phyloP scores from a whole-genome alignment of 2,797 vertebrate species.

The Botia kubotai region DNA sequence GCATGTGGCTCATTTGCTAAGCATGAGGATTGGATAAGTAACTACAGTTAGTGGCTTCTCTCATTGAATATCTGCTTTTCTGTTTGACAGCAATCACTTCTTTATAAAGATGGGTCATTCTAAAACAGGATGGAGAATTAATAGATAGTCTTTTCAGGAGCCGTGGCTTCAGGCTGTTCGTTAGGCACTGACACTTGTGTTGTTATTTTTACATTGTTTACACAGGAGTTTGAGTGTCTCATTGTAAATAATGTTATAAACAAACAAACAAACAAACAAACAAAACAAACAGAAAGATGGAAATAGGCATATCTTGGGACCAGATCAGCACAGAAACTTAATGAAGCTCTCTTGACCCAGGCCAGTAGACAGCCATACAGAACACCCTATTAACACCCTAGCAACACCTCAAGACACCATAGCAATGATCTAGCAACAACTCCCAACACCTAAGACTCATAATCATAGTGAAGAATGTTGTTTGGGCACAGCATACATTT shows the following conservation, averaged over 20 bases:
- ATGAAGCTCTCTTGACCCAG: not conserved
- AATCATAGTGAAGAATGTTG: too few relatives aligned
- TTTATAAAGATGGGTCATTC: slow-evolving; percentile 27
- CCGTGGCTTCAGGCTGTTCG: slow-evolving; percentile 15
- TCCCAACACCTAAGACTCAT: not conserved
- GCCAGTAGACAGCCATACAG: not conserved
- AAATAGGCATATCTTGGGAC: not conserved
- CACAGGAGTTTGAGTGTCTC: slow-evolving; percentile 6
- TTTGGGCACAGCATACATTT: too few relatives aligned
- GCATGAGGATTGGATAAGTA: slow-evolving; percentile 26
- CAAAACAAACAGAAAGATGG: not conserved
- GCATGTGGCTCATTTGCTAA: slow-evolving; percentile 52
- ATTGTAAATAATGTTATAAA: not conserved
- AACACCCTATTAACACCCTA: not conserved
- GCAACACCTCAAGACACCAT: not conserved
- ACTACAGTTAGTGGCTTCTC: slow-evolving; percentile 47
- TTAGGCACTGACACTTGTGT: slow-evolving; percentile 4
- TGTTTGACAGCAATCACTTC: slow-evolving; percentile 19
- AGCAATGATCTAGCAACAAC: not conserved
- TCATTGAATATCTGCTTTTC: slow-evolving; percentile 29
- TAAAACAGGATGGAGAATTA: slow-evolving; percentile 57
- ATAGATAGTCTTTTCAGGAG: slow-evolving; percentile 37
- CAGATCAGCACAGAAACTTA: not conserved
- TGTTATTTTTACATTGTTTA: slow-evolving; percentile 23
- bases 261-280: not conserved